phyloP scores from a whole-genome alignment of 2,113 vertebrate species.

The Castor canadensis region DNA sequence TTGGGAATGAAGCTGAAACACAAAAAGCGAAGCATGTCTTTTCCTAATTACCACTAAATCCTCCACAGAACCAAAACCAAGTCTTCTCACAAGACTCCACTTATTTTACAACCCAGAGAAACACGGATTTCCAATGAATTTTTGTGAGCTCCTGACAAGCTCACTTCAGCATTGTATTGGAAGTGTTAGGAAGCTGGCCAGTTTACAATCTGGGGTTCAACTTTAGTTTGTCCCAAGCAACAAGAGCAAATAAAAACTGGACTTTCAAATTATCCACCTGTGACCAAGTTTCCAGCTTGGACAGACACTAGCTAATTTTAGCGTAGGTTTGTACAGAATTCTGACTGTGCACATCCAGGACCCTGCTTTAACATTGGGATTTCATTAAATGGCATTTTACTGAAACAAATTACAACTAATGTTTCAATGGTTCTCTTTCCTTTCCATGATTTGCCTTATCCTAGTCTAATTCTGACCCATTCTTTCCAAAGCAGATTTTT shows the following conservation, averaged over 20 bases:
- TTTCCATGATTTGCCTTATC: conserved; percentile 39
- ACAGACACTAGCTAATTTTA: conserved; percentile 12
- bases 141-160: neutral
- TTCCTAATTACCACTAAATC: conserved; percentile 27
- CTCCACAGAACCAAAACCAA: neutral
- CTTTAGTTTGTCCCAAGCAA: conserved; percentile 50
- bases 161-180: neutral
- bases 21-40: conserved; percentile 24
- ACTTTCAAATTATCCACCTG: conserved; percentile 25
- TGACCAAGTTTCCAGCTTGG: neutral
- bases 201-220: neutral
- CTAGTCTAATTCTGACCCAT: conserved; percentile 42
- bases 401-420: conserved; percentile 58
- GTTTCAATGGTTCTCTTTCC: conserved; percentile 34
- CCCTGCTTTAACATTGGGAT: conserved; percentile 4
- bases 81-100: neutral
- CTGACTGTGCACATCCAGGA: neutral
- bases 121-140: neutral
- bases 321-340: conserved; percentile 9
- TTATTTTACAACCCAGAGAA: conserved; percentile 22
- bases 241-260: conserved; percentile 30
- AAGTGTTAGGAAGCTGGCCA: neutral
- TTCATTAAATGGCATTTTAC: conserved; percentile 44
- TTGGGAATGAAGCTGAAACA: conserved; percentile 37
- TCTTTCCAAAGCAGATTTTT: conserved; percentile 65